phyloP scores from a whole-genome alignment of 2,113 vertebrate genomes.

The Phainopepla nitens region DNA sequence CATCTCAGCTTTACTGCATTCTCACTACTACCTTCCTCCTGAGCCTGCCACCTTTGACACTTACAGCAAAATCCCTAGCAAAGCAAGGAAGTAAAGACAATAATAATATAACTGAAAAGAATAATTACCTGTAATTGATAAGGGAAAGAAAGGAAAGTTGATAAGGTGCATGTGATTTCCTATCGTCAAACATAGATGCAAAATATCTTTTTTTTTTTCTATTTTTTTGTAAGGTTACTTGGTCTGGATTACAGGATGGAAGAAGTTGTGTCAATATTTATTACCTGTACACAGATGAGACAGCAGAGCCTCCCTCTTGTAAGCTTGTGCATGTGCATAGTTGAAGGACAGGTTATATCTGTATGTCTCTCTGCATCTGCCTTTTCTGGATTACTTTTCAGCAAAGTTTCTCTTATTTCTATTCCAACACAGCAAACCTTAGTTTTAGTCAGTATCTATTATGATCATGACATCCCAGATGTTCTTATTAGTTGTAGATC shows the following conservation, averaged over 20 bases:
- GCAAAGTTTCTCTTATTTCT: neutral
- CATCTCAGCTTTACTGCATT: neutral
- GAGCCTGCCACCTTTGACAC: neutral
- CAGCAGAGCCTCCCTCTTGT: neutral
- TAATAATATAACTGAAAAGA: neutral
- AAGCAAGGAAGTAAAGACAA: neutral
- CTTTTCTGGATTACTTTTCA: neutral
- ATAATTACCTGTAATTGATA: neutral
- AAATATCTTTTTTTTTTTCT: neutral
- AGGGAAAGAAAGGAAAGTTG: neutral
- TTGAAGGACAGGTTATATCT: neutral
- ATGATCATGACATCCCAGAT: neutral
- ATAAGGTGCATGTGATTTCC: neutral
- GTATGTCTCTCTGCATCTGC: neutral
- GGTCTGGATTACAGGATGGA: neutral
- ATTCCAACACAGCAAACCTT: neutral
- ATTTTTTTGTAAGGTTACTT: neutral
- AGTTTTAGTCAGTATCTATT: neutral
- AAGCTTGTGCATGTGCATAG: rapidly evolving
- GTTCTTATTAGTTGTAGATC: neutral
- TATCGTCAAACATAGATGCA: neutral
- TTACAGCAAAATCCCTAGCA: neutral
- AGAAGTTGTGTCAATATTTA: neutral
- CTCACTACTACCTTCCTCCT: neutral
- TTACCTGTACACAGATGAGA: neutral